Percentiles rank a stretch among this genome's conserved stretches.
These are phyloP conservation scores for Engystomops pustulosus DNA, from an alignment of 2,113 vertebrate species.

Conservation along the genomic window DNA sequence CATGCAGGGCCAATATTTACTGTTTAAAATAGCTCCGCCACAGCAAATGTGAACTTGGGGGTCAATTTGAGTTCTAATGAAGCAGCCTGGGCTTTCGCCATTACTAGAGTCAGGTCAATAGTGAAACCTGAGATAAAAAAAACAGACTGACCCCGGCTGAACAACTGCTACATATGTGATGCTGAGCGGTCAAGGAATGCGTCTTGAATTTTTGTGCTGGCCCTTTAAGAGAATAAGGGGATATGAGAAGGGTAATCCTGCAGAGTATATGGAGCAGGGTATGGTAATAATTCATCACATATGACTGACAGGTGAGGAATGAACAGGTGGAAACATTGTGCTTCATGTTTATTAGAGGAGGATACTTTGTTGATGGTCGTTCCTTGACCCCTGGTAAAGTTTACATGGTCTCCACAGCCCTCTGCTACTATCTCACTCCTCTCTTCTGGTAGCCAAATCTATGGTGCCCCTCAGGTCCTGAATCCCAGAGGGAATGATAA, in stretches of 20 bases:
- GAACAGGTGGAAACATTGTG: not conserved
- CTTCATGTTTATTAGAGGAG: no score
- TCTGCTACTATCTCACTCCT: no score
- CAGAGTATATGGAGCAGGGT: not conserved
- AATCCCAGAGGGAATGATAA: no score
- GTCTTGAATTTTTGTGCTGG: not conserved
- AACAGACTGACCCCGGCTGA: not conserved
- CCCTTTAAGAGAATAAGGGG: not conserved
- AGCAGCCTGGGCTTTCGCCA: not conserved
- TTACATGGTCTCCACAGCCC: no score
- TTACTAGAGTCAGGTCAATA: not conserved
- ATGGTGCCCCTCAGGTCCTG: no score
- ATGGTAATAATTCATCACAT: not conserved
- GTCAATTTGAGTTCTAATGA: conserved; percentile 1
- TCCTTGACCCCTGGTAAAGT: no score
- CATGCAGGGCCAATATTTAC: conserved; percentile 26
- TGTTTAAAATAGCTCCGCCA: conserved; percentile 9
- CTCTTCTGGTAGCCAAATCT: no score
- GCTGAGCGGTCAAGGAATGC: conserved; percentile 5
- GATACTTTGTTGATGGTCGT: no score
- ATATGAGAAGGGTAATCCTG: not conserved
- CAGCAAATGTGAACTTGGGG: conserved; percentile 25
- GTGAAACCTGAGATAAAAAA: conserved; percentile 33
- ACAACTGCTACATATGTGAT: conserved; percentile 18
- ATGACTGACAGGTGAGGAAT: not conserved